Evolutionary conservation across 2,888 invertebrate species (phyloP), one percentile per base, ranked within the genome.

Genomic region (Euclidia mi): DNA sequence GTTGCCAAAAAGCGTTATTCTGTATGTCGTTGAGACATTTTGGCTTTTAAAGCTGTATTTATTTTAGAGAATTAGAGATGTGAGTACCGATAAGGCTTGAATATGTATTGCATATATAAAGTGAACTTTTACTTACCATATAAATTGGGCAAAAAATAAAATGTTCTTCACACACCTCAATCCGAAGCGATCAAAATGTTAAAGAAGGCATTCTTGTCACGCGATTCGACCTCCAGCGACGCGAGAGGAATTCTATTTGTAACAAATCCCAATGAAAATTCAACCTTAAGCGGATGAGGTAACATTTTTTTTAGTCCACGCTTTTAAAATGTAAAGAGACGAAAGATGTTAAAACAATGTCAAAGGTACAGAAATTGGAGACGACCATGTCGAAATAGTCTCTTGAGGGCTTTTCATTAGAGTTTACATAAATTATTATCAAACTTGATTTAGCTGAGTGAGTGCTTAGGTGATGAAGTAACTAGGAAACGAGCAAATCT

Each of bases 201-300:
- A 68, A 71, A 62, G 67, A 65, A 71, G 67, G 61, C 69, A 82
- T 82, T 82, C 82, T 63, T 69, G 73, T 81, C 81, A 81, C 77
- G 71, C 42, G 47, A 68, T 11, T 50, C 53, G 64, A 66, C 65
- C 63, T 65, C 50, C 56, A 59, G 51, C 55, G 47, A 78, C 72
- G 67, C 59, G 69, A 32, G 32, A 45, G 56, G 78, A 76, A 78
- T 79, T 57, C 42, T 51, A 71, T 66, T 74, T 64, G 12, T 32
- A 20, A 2, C 55, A 56, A 40, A 25, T 18, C 40, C n/a, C 60
- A 56, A 38, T 45, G 49, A 12, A 71, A 70, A 66, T 57, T 56
- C 18, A 49, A 67, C 66, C 56, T 61, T 73, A 58, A 43, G 34
- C 15, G n/a, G n/a, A 50, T 18, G 35, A 7, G 3, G n/a, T n/a